Percentiles rank a stretch among this genome's conserved stretches.
Conservation (phyloP, 2,113 vertebrate species). For the Lepisosteus osseus region DNA sequence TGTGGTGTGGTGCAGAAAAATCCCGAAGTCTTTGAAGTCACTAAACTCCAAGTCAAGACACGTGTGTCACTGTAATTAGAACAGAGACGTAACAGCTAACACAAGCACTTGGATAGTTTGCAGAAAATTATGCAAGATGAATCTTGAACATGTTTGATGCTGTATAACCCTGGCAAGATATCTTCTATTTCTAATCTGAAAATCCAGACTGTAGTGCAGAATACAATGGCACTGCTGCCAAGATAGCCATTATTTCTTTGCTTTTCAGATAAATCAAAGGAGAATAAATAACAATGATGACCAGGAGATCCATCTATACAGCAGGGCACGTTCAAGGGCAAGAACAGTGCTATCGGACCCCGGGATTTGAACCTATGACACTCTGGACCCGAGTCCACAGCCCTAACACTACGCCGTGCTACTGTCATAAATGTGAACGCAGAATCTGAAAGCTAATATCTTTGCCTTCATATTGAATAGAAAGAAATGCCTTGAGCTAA, state of each 20-base stretch:
- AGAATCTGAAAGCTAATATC: too few relatives aligned
- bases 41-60: background rate
- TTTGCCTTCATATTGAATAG: background rate
- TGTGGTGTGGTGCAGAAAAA: background rate
- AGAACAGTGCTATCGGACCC: too few relatives aligned
- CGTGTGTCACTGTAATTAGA: slow-evolving; percentile 4
- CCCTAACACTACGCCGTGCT: too few relatives aligned
- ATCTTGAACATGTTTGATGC: background rate
- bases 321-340: too few relatives aligned
- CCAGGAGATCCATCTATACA: too few relatives aligned
- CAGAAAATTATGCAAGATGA: background rate
- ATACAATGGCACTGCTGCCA: too few relatives aligned
- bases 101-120: background rate
- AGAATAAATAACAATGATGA: too few relatives aligned
- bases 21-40: background rate
- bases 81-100: background rate
- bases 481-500: background rate
- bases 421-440: too few relatives aligned
- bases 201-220: background rate
- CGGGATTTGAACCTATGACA: too few relatives aligned
- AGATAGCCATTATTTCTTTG: too few relatives aligned
- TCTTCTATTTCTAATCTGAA: background rate
- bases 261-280: too few relatives aligned
- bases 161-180: background rate
- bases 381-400: too few relatives aligned